Conservation (phyloP, 2,113 vertebrate genomes). For the Brachyhypopomus occidentalis region DNA sequence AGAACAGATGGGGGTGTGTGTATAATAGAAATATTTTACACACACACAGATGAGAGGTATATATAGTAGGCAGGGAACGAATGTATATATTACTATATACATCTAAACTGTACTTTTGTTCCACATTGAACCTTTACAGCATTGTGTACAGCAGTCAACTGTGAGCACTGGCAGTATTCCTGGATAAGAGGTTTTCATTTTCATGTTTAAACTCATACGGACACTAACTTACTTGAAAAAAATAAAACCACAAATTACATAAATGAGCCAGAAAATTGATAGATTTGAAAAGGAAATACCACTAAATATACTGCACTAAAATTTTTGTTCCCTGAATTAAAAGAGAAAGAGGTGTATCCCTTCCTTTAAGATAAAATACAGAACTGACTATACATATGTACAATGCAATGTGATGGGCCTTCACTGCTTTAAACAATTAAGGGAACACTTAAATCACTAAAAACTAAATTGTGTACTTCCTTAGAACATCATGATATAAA, state of each 20-base stretch:
- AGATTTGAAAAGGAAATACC: conserved; percentile 39
- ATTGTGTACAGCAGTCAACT: conserved; percentile 44
- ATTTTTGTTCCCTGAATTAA: conserved; percentile 75
- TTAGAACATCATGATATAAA: conserved; percentile 34
- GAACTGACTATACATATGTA: conserved; percentile 69
- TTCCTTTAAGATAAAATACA: conserved; percentile 64
- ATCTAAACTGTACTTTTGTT: conserved; percentile 51
- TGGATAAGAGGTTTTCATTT: conserved; percentile 20
- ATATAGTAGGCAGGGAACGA: conserved; percentile 41
- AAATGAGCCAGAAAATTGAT: conserved; percentile 59
- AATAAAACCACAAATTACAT: conserved; percentile 50
- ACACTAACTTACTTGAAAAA: conserved; percentile 44
- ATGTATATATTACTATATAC: conserved; percentile 66
- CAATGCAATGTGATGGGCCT: conserved; percentile 71
- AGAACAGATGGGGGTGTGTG: conserved; percentile 52
- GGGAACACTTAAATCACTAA: too few species aligned
- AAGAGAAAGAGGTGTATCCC: conserved; percentile 69
- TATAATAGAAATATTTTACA: too few species aligned
- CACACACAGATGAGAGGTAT: too few species aligned
- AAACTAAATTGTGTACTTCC: conserved; percentile 27
- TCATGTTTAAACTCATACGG: conserved; percentile 51
- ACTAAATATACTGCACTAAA: conserved; percentile 69
- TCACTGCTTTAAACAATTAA: too few species aligned
- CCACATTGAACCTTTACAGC: conserved; percentile 69
- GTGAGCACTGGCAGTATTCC: conserved; percentile 26